These are phyloP conservation scores for Hemibagrus guttatus DNA, from an alignment of 2,797 vertebrate genomes.

Conservation along the genomic window DNA sequence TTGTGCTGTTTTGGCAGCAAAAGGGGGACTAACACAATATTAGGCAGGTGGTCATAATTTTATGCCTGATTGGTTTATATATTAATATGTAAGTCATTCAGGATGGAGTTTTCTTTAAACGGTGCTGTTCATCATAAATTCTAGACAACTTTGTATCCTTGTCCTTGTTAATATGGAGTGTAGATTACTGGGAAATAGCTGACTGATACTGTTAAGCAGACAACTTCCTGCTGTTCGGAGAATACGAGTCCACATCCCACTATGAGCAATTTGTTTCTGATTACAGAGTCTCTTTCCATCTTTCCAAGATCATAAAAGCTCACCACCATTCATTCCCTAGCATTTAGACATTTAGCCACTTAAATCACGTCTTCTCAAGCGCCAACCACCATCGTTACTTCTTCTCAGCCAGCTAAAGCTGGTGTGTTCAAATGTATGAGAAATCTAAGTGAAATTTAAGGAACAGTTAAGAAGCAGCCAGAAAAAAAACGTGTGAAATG, in stretches of 20 bases:
- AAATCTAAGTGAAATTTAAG: not conserved
- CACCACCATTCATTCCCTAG: constrained; percentile 51
- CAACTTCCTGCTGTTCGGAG: constrained; percentile 67
- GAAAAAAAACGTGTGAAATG: constrained; percentile 60
- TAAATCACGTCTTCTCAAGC: constrained; percentile 32
- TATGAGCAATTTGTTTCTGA: constrained; percentile 57
- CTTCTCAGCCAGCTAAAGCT: not conserved
- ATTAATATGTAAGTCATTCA: not conserved
- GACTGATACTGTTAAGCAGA: constrained; percentile 58
- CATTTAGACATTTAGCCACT: constrained; percentile 33
- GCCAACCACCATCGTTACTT: constrained; percentile 1
- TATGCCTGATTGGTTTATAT: not conserved
- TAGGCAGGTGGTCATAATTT: no score
- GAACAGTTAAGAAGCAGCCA: constrained; percentile 28
- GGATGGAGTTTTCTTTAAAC: not conserved
- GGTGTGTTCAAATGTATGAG: not conserved
- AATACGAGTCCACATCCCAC: constrained; percentile 60
- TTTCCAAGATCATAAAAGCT: constrained; percentile 44
- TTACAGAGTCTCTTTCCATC: constrained; percentile 57
- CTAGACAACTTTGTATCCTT: constrained; percentile 7
- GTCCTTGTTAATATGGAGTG: not conserved
- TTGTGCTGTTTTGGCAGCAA: no score
- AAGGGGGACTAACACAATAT: no score
- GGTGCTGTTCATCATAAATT: not conserved
- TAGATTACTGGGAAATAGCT: constrained; percentile 42